Base-by-base conservation (phyloP, 2,888 invertebrate species). In the Cheilosia urbana region DNA sequence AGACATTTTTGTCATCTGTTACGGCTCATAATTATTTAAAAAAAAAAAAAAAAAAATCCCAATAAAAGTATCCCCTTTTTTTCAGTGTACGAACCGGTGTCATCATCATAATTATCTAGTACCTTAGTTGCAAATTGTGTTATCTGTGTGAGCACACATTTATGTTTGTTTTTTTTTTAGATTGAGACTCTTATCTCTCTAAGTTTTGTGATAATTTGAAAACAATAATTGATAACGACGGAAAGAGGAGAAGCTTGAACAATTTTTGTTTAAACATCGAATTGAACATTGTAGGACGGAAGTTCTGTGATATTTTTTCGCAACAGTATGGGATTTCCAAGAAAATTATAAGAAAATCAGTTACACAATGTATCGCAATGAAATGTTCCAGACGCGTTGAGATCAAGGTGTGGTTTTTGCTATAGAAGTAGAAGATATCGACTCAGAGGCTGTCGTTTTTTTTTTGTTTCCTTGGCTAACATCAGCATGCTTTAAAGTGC, bases 171-270 rank as follows among this genome's bases (percentile, higher is more conserved):
- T 72, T 72, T 6, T 17, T 40, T 40, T 72, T 71, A 4, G 17
- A 9, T 60, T 71, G 11, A 62, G 62, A 21, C 42, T 55, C 62
- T 73, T 73, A 73, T 73, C 73, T 73, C 9, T 45, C 21, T 37
- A 37, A 13, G 37, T 45, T 73, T 53, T 63, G 42, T 53, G 53
- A 73, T 73, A 55, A 63, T 73, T 62, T 73, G 47, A 55, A 65
- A 73, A 37, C 37, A 37, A 55, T 65, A 65, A 63, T 55, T 63
- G 73, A 73, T 73, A 73, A 57, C 47, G 34, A 45, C 2, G n/a
- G 13, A 27, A 62, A 15, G 42, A 58, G 40, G n/a, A 37, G 53
- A 72, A 27, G 24, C 30, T 45, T 55, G 13, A 37, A 37, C 5
- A 17, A 51, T 4, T 51, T 65, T 19, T 21, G 34, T 51, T 34